Percentiles rank a stretch among this genome's conserved stretches.
Conservation (phyloP, 2,797 vertebrate genomes). For the Iguana delicatissima region DNA sequence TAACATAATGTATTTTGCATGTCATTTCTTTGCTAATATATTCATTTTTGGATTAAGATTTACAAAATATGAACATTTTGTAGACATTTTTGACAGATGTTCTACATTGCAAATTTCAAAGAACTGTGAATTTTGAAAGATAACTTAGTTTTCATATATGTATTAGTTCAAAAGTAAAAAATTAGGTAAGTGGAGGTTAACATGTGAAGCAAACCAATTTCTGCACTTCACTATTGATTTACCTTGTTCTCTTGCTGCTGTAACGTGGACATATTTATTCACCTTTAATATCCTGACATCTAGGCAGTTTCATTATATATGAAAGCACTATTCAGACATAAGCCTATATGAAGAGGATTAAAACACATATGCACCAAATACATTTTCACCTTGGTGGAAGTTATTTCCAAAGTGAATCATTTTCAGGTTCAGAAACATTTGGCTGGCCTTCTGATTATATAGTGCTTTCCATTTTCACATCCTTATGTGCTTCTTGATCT, state of each 20-base stretch:
- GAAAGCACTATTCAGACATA: background rate
- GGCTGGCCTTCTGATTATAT: constrained; percentile 6
- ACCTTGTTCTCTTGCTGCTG: background rate
- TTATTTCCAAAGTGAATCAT: constrained; percentile 33
- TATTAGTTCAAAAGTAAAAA: background rate
- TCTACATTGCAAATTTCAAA: background rate
- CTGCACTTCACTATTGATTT: too few species aligned
- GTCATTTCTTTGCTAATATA: too few species aligned
- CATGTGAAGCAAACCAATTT: background rate
- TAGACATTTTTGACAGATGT: background rate
- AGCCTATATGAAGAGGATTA: background rate
- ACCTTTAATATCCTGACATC: background rate
- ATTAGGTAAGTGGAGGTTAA: background rate
- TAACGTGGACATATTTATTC: background rate
- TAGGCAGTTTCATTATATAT: background rate
- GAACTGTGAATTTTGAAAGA: background rate
- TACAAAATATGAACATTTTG: background rate
- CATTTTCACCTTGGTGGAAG: constrained; percentile 1
- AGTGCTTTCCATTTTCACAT: constrained; percentile 26
- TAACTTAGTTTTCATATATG: background rate
- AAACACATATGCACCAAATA: background rate
- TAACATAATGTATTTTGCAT: too few species aligned
- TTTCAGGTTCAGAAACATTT: constrained; percentile 33
- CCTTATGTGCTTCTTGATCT: constrained; percentile 8
- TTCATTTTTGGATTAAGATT: too few species aligned